phyloP scores from a whole-genome alignment of 2,797 vertebrate species.

The Gallinago stenura region DNA sequence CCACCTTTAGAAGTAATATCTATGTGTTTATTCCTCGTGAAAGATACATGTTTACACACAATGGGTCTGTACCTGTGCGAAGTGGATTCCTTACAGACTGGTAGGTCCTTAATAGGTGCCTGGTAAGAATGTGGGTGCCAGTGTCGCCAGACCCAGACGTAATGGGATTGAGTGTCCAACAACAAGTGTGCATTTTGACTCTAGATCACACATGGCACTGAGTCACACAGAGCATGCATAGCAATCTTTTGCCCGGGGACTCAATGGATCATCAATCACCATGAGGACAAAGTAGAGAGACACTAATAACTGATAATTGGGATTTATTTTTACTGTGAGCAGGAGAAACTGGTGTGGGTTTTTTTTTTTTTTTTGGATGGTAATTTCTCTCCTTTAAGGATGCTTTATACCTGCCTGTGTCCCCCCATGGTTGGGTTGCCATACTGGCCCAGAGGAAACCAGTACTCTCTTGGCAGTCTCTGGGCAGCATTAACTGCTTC shows the following conservation, averaged over 20 bases:
- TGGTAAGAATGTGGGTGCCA: not conserved
- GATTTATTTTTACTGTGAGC: not conserved
- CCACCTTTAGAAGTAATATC: not conserved
- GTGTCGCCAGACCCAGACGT: accelerated
- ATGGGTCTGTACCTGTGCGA: accelerated
- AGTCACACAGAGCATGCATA: not conserved
- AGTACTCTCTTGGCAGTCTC: not conserved
- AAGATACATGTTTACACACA: accelerated
- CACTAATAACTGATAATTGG: accelerated
- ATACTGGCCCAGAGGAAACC: not conserved
- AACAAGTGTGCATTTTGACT: not conserved
- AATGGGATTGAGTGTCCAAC: not conserved
- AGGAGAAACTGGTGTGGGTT: not conserved
- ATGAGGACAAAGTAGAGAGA: accelerated
- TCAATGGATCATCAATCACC: accelerated
- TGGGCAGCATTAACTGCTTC: not conserved
- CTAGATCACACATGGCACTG: accelerated
- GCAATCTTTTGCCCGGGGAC: accelerated
- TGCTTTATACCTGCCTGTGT: not conserved
- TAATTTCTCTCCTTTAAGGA: not conserved
- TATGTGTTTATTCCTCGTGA: not conserved
- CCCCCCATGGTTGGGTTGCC: not conserved
- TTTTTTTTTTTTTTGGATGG: not conserved
- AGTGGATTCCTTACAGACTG: not conserved
- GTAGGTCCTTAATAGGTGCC: accelerated